Evolutionary conservation across 2,113 vertebrate genomes (phyloP).

Genomic region (Vicugna pacos): DNA sequence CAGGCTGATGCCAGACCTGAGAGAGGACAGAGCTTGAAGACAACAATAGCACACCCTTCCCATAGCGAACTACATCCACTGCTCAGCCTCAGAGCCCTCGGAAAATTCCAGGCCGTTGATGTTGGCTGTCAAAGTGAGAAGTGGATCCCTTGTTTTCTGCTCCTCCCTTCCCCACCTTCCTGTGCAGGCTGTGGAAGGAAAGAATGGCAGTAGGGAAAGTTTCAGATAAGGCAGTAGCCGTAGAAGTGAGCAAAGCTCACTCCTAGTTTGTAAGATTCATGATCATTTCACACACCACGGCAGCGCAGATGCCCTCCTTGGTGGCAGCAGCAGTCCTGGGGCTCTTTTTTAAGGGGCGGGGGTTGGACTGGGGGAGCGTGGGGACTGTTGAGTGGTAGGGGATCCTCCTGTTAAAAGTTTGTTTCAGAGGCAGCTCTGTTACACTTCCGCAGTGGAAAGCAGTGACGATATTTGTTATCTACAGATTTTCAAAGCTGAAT

Average conservation of each 20-base stretch:
- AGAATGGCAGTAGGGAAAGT: not conserved
- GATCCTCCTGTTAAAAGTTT: not conserved
- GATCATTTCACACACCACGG: not conserved
- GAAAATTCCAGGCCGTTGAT: constrained; percentile 37
- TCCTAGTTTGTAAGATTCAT: not conserved
- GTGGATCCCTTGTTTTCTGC: not conserved
- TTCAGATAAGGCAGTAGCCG: constrained; percentile 8
- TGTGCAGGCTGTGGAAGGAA: constrained; percentile 50
- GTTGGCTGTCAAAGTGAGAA: constrained; percentile 27
- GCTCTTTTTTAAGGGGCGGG: not conserved
- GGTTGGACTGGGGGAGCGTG: not conserved
- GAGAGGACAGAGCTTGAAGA: not conserved
- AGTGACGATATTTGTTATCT: not conserved
- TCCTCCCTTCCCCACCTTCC: constrained; percentile 54
- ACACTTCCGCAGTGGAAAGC: not conserved
- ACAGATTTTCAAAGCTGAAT: constrained; percentile 7
- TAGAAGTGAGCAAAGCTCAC: not conserved
- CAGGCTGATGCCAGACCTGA: not conserved
- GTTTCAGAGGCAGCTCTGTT: not conserved
- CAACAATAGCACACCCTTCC: not conserved
- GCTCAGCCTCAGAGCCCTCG: not conserved
- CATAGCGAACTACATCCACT: not conserved
- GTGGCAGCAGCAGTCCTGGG: not conserved
- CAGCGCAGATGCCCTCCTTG: not conserved
- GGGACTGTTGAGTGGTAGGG: not conserved